These are phyloP conservation scores for Melanocharis versteri DNA, from an alignment of 2,113 vertebrate genomes.

Conservation along the genomic window DNA sequence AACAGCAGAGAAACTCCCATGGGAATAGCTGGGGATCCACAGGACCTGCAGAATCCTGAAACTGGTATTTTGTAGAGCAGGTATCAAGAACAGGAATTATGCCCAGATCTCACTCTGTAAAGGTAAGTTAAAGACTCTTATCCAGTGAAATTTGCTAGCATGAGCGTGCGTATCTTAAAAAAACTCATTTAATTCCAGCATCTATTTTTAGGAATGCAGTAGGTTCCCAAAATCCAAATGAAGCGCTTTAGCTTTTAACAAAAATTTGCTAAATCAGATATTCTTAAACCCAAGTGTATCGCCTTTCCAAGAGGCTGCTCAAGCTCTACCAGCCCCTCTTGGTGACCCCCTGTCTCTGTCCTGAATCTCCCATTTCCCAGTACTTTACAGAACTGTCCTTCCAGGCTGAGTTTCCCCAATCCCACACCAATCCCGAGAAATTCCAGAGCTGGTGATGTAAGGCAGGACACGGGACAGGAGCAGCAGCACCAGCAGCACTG, in stretches of 20 bases:
- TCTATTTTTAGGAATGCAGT: neutral
- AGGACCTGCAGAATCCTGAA: rapidly evolving
- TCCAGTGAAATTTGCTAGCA: neutral
- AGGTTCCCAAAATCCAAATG: neutral
- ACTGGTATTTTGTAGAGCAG: rapidly evolving
- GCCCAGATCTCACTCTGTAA: neutral
- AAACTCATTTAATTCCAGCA: neutral
- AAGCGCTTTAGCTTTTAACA: neutral
- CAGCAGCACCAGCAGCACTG: neutral
- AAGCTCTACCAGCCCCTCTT: neutral
- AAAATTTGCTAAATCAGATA: neutral
- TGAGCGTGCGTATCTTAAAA: rapidly evolving
- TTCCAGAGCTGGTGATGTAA: neutral
- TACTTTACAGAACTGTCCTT: rapidly evolving
- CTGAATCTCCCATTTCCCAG: neutral
- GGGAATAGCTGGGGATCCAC: neutral
- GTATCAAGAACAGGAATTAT: neutral
- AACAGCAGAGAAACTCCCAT: neutral
- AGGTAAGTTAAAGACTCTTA: neutral
- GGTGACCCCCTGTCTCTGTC: neutral
- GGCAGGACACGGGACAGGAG: neutral
- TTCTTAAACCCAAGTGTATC: too few relatives aligned
- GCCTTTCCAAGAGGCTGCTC: neutral
- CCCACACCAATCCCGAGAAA: rapidly evolving
- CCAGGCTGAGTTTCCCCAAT: rapidly evolving